Evolutionary conservation across 53 echinoderm and acorn worm genomes (phyloP).

Genomic region (Patiria pectinifera): DNA sequence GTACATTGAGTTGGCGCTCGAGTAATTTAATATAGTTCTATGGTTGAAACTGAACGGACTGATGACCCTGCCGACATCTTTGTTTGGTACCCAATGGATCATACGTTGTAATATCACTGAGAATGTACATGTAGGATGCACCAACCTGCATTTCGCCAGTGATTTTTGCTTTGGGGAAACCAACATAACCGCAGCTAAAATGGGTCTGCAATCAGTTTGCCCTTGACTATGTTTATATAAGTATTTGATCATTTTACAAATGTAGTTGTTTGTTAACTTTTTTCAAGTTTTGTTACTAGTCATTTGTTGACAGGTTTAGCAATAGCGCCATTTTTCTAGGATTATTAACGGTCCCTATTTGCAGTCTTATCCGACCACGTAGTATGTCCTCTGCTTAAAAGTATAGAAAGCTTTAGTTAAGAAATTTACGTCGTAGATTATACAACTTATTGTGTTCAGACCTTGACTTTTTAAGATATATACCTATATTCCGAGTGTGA

Average conservation of each 20-base stretch:
- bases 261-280: constrained; percentile 8
- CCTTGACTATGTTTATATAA: not conserved
- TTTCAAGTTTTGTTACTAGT: not conserved
- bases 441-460: constrained; percentile 12
- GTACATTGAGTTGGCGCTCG: too few relatives aligned
- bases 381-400: constrained; percentile 24
- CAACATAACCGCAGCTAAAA: not conserved
- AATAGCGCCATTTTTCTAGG: constrained; percentile 41
- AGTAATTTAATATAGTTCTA: too few relatives aligned
- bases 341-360: constrained; percentile 18
- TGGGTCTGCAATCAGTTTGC: not conserved
- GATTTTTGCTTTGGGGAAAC: not conserved
- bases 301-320: constrained; percentile 21
- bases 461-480: not conserved
- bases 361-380: constrained; percentile 20
- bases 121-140: not conserved
- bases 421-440: not conserved
- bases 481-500: not conserved
- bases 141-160: not conserved
- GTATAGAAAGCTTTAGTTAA: constrained; percentile 27
- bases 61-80: too few relatives aligned
- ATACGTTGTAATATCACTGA: too few relatives aligned
- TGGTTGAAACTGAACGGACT: too few relatives aligned
- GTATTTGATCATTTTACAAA: not conserved
- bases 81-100: too few relatives aligned